Evolutionary conservation across 2,797 vertebrate genomes (phyloP), one percentile per base, ranked within the genome.

Genomic region (Zenarchopterus dispar): DNA sequence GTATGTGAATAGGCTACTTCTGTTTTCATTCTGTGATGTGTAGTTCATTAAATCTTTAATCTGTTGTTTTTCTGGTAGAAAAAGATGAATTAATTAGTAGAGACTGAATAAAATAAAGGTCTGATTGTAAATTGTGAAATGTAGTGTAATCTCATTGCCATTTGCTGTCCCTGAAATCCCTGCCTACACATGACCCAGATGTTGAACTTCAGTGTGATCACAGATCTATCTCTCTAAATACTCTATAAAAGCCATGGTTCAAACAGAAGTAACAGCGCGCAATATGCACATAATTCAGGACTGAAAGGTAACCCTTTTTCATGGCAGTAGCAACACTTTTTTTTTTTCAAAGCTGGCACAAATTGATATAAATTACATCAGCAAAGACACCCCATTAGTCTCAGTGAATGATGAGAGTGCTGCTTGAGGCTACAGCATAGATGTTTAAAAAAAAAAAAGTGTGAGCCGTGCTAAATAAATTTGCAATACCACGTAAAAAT

Each of bases 371-470:
- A 81, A 82, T 88, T 80, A 70, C 81, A 82, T 88, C 82, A 82
- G 84, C 74, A 60, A 67, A 77, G 81, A 78, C 79, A 78, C 74
- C 78, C 86, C 81, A 83, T 88, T 82, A 84, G 76, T 86, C 78
- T 78, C 67, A 56, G 72, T 84, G 82, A 85, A 59, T 81, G 81
- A 89, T 84, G 76, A 81, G 67, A 78, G 65, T 39, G 13, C 23
- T 41, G 74, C 77, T 80, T 23, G 36, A 49, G 77, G 82, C 69
- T 67, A 70, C 62, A 44, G 59, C 31, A 55, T 22, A 47, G 59
- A 45, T 33, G 19, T 43, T 19, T 24, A 24, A 28, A 28, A 28
- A 28, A 18, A 65, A 50, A 66, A 55, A 55, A 42, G 15, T 67
- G 56, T 56, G 19, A 48, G 2, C 51, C 54, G 24, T 23, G 71